These are phyloP conservation scores for Dryobates pubescens DNA, from an alignment of 2,797 vertebrate genomes.

Conservation along the genomic window DNA sequence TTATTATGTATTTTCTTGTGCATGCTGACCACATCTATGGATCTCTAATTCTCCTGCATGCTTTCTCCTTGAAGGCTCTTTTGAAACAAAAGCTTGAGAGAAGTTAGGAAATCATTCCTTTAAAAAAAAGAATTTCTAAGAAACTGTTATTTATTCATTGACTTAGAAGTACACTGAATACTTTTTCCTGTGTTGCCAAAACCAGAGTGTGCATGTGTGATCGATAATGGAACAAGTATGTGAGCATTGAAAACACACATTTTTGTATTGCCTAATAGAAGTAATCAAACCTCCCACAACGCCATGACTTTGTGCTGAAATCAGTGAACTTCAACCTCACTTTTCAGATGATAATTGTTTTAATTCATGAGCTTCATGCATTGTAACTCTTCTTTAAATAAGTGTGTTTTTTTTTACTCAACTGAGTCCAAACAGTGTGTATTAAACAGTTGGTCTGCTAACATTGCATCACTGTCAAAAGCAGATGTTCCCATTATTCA, in stretches of 20 bases:
- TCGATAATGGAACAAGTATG: neutral
- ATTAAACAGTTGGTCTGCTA: constrained; percentile 2
- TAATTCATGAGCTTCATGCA: neutral
- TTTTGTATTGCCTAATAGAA: neutral
- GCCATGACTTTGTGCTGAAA: neutral
- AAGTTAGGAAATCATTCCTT: neutral
- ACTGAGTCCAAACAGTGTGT: neutral
- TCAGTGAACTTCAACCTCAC: neutral
- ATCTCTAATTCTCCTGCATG: neutral
- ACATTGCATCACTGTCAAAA: constrained; percentile 35
- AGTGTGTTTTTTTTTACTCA: neutral
- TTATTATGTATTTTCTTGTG: neutral
- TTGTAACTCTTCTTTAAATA: neutral
- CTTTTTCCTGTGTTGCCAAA: neutral
- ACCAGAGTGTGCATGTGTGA: neutral
- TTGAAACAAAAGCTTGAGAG: neutral
- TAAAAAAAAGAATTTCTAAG: neutral
- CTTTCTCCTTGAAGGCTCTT: neutral
- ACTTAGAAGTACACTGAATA: neutral
- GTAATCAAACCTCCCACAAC: neutral
- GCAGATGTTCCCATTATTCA: constrained; percentile 42
- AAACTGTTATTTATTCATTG: neutral
- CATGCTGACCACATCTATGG: neutral
- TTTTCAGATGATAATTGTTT: neutral
- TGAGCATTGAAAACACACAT: neutral